Base-by-base conservation (phyloP, 2,888 invertebrate species). In the Aphodius sticticus region DNA sequence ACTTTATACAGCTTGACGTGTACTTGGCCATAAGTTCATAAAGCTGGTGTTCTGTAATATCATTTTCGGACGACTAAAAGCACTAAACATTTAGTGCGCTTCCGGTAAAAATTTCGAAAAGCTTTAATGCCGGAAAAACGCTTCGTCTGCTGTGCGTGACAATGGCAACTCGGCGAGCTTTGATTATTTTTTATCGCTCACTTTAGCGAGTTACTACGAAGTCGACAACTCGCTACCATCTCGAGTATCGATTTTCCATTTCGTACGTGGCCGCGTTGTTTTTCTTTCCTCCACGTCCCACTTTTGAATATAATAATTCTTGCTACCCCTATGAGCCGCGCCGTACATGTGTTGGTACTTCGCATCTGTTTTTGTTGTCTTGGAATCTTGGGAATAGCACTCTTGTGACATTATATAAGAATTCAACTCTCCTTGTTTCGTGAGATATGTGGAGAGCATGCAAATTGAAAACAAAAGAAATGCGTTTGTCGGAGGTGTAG, bases 161-260 rank as follows among this genome's bases (percentile, higher is more conserved):
- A 53, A 53, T 53, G 53, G 9, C 9, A 53, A 2, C 3, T 53
- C 53, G 12, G 2, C 53, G 12, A 53, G 53, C 53, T 53, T 53
- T 53, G 53, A 53, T 53, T 53, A 53, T 53, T 53, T 53, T 53
- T 53, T 53, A 53, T 53, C 53, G 53, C 53, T 53, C 53, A 53
- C 53, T 53, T 53, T 53, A 12, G 53, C 53, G 53, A 53, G 53
- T 53, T 53, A 53, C 53, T 53, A 3, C 53, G 53, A 53, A 53
- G 53, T 12, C 53, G 53, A 53, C 53, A 53, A 53, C 53, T 53
- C 53, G 53, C 53, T 53, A 53, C 53, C 53, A 53, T 53, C 53
- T 53, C 53, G 53, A 14, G 35, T 35, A 74, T 74, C 74, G 74
- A 74, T 74, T 74, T 74, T 36, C 74, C 74, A 74, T 74, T 74